Percentiles rank a stretch among this genome's conserved stretches.
These are phyloP conservation scores for Rhodophaea formosa DNA, from an alignment of 2,888 invertebrate species.

Conservation along the genomic window DNA sequence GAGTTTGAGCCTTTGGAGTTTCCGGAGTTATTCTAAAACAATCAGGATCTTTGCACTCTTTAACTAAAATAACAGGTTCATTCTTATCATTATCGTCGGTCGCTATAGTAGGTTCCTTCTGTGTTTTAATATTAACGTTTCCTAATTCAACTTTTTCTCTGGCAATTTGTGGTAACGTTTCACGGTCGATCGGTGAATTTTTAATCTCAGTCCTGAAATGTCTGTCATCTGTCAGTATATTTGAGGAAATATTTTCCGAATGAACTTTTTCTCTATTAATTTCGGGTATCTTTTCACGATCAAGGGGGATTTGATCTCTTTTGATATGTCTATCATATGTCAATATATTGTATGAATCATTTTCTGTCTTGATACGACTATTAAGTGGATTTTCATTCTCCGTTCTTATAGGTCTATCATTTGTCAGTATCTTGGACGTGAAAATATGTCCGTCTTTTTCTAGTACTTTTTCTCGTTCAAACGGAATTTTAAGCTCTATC, in stretches of 20 bases:
- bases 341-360: no score
- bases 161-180: background rate
- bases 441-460: background rate
- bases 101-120: constrained; percentile 3
- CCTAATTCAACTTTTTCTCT: background rate
- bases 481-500: background rate
- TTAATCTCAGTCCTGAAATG: background rate
- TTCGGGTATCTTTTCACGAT: no score
- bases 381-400: background rate
- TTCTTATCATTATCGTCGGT: background rate
- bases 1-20: constrained; percentile 1
- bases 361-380: no score
- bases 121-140: background rate
- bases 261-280: no score
- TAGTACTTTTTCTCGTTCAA: background rate
- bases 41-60: background rate
- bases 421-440: no score
- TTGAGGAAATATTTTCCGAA: background rate
- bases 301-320: no score
- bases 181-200: background rate
- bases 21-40: constrained; percentile 3
- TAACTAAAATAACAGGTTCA: constrained; percentile 17
- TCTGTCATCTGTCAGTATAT: background rate
- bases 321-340: no score
- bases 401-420: background rate